Evolutionary conservation across 2,888 invertebrate species (phyloP).

Genomic region (Philonicus albiceps): DNA sequence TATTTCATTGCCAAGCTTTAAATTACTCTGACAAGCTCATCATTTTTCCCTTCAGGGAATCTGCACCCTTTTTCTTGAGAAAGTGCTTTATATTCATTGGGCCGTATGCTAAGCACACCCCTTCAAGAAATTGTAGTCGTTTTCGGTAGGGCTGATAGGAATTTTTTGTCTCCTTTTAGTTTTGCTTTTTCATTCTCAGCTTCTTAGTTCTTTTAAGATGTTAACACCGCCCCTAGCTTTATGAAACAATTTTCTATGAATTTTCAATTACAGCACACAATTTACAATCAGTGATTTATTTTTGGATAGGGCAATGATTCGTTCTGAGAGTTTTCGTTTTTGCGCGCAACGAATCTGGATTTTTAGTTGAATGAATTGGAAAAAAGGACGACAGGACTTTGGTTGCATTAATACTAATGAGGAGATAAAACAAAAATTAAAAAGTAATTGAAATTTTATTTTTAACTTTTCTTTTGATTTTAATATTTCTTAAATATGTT

Average conservation of each 20-base stretch:
- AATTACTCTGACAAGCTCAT: not conserved
- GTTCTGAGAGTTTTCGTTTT: not conserved
- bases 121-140: slow-evolving; percentile 17
- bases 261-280: not conserved
- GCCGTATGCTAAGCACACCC: slow-evolving; percentile 16
- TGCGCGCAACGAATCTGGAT: not conserved
- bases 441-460: not conserved
- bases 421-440: not conserved
- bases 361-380: not conserved
- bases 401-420: not conserved
- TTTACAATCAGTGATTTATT: not conserved
- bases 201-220: not conserved
- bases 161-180: not conserved
- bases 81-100: slow-evolving; percentile 34
- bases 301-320: not conserved
- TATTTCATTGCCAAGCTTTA: not conserved
- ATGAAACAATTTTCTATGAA: not conserved
- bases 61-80: slow-evolving; percentile 26
- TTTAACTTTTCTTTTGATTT: not conserved
- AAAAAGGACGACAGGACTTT: not conserved
- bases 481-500: too few species aligned
- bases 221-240: not conserved
- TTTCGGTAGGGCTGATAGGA: not conserved
- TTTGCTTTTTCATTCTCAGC: not conserved
- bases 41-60: not conserved